Conservation (phyloP, 2,797 vertebrate species). For the Falco naumanni region DNA sequence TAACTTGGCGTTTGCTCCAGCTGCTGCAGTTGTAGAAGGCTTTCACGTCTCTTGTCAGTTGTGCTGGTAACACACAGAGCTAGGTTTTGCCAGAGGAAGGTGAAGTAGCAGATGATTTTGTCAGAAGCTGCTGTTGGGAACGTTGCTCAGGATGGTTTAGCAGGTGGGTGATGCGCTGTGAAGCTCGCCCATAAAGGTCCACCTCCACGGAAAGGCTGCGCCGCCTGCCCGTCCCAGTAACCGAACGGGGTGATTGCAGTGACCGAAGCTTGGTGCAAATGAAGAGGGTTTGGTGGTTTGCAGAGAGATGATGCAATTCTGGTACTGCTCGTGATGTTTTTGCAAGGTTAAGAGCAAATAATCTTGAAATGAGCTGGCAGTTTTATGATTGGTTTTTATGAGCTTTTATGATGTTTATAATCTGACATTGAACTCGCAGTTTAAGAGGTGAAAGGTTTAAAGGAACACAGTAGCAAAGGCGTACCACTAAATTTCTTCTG, state of each 20-base stretch:
- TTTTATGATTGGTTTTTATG: slow-evolving; percentile 65
- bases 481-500: neutral
- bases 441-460: slow-evolving; percentile 70
- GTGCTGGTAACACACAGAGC: rapidly evolving
- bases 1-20: rapidly evolving
- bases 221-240: neutral
- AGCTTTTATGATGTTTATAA: slow-evolving; percentile 71
- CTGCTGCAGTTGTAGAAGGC: neutral
- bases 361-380: slow-evolving; percentile 63
- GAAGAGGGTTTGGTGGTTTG: neutral
- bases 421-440: slow-evolving; percentile 61
- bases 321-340: neutral
- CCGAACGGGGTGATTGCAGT: rapidly evolving
- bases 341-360: slow-evolving; percentile 53
- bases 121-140: neutral
- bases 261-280: neutral
- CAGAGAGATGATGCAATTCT: slow-evolving; percentile 1
- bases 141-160: neutral
- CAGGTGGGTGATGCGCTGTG: neutral
- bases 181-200: neutral
- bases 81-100: neutral
- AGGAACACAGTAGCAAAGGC: slow-evolving; percentile 48
- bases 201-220: neutral
- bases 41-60: rapidly evolving
- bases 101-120: neutral